These are phyloP conservation scores for Uromys caudimaculatus DNA, from an alignment of 2,797 vertebrate species.

Conservation along the genomic window DNA sequence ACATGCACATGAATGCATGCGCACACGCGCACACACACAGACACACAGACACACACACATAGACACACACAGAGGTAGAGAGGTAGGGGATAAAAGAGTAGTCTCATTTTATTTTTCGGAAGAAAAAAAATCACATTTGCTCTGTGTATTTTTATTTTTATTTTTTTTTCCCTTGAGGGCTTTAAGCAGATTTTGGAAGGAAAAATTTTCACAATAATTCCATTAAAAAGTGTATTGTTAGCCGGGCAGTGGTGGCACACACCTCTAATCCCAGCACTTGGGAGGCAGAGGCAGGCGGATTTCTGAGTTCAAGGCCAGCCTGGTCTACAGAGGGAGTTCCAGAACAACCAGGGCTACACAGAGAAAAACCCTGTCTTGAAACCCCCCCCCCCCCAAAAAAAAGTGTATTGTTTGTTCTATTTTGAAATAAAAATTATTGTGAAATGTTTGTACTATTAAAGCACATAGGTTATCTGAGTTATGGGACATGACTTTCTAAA, in stretches of 20 bases:
- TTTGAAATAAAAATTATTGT: conserved; percentile 36
- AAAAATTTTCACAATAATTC: conserved; percentile 30
- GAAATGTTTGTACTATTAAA: neutral
- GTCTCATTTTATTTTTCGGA: conserved; percentile 36
- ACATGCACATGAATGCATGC: neutral
- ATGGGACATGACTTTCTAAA: neutral
- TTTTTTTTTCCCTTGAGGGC: neutral
- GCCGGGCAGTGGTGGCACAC: too few species aligned
- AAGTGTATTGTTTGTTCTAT: neutral
- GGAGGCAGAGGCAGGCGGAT: too few species aligned
- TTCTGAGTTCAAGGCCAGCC: too few species aligned
- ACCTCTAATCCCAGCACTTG: too few species aligned
- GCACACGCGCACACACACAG: neutral
- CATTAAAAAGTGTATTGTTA: neutral
- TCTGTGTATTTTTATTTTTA: neutral
- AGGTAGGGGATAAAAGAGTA: neutral
- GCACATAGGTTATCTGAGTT: neutral
- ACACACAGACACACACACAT: neutral
- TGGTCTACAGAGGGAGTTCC: too few species aligned
- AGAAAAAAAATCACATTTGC: neutral
- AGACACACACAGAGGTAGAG: too few species aligned
- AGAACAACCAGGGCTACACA: too few species aligned
- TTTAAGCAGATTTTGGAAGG: neutral
- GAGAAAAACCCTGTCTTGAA: too few species aligned
- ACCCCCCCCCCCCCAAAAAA: too few species aligned